Conservation (phyloP, 2,113 vertebrate species). For the Pycnonotus jocosus region DNA sequence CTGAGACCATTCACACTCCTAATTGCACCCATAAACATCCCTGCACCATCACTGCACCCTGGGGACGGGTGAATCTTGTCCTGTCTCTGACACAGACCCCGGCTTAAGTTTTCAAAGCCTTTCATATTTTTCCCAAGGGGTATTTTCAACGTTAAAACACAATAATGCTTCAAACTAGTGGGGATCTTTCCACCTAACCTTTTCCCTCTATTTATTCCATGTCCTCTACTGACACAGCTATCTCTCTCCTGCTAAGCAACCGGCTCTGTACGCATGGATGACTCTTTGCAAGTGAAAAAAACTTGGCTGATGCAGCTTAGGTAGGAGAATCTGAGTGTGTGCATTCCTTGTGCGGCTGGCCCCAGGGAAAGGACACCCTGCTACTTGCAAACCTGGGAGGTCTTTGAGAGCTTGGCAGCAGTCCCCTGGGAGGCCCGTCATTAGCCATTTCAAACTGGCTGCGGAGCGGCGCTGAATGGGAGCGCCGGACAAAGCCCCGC, state of each 20-base stretch:
- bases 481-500: conserved; percentile 2
- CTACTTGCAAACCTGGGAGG: conserved; percentile 52
- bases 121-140: not conserved
- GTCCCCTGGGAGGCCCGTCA: conserved; percentile 35
- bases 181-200: not conserved
- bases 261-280: not conserved
- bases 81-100: not conserved
- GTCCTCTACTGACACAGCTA: conserved; percentile 4
- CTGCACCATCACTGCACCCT: not conserved
- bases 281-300: conserved; percentile 49
- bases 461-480: not conserved
- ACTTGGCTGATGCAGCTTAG: conserved; percentile 32
- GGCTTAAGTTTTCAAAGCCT: not conserved
- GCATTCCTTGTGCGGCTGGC: conserved; percentile 33
- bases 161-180: not conserved
- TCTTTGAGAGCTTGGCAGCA: conserved; percentile 51
- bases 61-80: not conserved
- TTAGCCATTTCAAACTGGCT: conserved; percentile 26
- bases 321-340: conserved; percentile 44
- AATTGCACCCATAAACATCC: not conserved
- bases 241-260: conserved; percentile 32
- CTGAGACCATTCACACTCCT: not conserved
- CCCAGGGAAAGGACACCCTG: conserved; percentile 54
- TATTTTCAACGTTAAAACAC: not conserved
- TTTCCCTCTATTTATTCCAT: not conserved